These are phyloP conservation scores for Melinaea marsaeus DNA, from an alignment of 2,888 invertebrate species.

Conservation along the genomic window DNA sequence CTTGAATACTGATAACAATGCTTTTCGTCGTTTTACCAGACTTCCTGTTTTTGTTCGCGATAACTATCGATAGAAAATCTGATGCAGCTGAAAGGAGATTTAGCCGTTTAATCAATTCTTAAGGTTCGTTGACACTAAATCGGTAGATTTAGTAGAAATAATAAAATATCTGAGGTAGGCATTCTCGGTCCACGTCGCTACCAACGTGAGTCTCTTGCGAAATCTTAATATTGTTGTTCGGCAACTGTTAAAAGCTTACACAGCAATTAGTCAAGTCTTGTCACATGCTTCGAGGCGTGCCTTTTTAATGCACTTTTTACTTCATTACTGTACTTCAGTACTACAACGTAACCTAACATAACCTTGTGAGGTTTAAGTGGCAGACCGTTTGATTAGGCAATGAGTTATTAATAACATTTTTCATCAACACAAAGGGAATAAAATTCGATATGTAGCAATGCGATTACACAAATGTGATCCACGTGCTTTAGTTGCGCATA, in stretches of 20 bases:
- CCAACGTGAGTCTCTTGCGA: constrained; percentile 52
- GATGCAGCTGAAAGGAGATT: constrained; percentile 24
- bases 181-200: constrained; percentile 39
- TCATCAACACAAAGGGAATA: constrained; percentile 61
- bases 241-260: constrained; percentile 25
- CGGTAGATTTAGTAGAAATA: constrained; percentile 32
- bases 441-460: constrained; percentile 60
- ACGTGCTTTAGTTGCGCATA: constrained; percentile 60
- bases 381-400: constrained; percentile 54
- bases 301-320: constrained; percentile 14
- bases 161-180: constrained; percentile 34
- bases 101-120: neutral
- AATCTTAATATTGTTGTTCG: constrained; percentile 44
- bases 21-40: constrained; percentile 45
- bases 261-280: constrained; percentile 27
- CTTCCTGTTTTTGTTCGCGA: constrained; percentile 54
- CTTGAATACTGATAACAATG: constrained; percentile 58
- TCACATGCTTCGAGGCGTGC: constrained; percentile 34
- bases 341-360: constrained; percentile 36
- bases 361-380: constrained; percentile 54
- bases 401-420: constrained; percentile 52
- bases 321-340: constrained; percentile 13
- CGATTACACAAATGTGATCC: constrained; percentile 65
- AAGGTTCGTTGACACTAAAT: constrained; percentile 24
- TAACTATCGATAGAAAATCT: constrained; percentile 29